These are phyloP conservation scores for Elegia similella DNA, from an alignment of 2,888 invertebrate species.

Conservation along the genomic window DNA sequence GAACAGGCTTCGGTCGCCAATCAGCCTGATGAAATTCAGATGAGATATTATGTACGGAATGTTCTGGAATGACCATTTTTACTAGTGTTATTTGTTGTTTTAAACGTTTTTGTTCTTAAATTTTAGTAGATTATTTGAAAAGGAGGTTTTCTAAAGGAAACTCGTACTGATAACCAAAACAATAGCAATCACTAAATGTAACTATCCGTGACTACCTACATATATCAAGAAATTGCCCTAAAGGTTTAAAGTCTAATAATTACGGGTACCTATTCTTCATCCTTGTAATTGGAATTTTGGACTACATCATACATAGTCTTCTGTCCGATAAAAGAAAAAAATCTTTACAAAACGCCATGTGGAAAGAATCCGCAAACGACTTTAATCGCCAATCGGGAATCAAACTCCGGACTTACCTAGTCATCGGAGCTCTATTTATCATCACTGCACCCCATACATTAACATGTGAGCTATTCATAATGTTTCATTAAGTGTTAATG, in stretches of 20 bases:
- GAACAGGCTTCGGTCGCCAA: conserved; percentile 30
- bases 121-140: no score
- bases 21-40: conserved; percentile 69
- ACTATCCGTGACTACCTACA: no score
- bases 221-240: no score
- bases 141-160: no score
- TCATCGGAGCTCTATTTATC: conserved; percentile 72
- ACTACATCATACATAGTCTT: no score
- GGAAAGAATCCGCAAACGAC: conserved; percentile 23
- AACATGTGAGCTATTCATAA: conserved; percentile 72
- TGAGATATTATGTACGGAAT: conserved; percentile 32
- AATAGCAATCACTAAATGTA: no score
- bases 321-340: no score
- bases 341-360: neutral
- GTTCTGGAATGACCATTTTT: conserved; percentile 21
- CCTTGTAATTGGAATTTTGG: no score
- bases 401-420: conserved; percentile 57
- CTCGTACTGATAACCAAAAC: no score
- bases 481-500: conserved; percentile 78
- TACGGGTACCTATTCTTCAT: no score
- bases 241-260: no score
- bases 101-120: neutral
- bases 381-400: conserved; percentile 60
- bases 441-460: conserved; percentile 69
- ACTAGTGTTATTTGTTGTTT: neutral